Conservation (phyloP, 53 echinoderm and acorn worm species). For the Crossaster papposus region DNA sequence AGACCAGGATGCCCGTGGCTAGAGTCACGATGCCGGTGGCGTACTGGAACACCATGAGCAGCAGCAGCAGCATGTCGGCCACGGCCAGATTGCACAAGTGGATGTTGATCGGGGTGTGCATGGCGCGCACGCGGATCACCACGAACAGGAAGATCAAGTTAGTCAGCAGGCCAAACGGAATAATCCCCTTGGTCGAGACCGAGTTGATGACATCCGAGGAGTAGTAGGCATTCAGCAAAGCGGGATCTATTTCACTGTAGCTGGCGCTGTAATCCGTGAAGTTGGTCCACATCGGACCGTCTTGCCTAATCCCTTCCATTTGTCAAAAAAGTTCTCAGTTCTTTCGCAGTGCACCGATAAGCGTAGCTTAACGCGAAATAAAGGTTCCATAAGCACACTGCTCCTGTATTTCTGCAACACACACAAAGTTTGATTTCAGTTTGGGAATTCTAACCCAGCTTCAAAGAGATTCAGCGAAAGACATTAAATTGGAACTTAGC, state of each 20-base stretch:
- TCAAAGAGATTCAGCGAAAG: too few species aligned
- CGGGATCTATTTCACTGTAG: neutral
- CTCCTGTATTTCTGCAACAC: too few species aligned
- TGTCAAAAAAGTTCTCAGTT: too few species aligned
- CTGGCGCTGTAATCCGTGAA: neutral
- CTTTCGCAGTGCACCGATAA: too few species aligned
- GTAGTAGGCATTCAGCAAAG: neutral
- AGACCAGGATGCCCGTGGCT: neutral
- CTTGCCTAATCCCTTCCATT: neutral
- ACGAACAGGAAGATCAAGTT: constrained; percentile 24
- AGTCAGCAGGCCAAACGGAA: constrained; percentile 27
- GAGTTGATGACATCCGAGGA: constrained; percentile 15
- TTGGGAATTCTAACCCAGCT: too few species aligned
- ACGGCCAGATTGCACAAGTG: constrained; percentile 42
- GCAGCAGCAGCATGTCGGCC: constrained; percentile 28
- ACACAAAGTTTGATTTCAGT: too few species aligned
- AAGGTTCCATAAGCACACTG: too few species aligned
- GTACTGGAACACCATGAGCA: neutral
- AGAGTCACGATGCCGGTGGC: neutral
- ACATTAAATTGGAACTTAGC: too few species aligned
- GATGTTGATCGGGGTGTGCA: constrained; percentile 44
- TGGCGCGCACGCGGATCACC: constrained; percentile 39
- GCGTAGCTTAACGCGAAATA: too few species aligned
- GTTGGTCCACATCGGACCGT: neutral
- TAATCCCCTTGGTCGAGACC: constrained; percentile 22